A percentile compares a stretch with the other conserved stretches of the same genome.
phyloP scores from a whole-genome alignment of 2,797 vertebrate genomes.

The Enteromius mattozi region DNA sequence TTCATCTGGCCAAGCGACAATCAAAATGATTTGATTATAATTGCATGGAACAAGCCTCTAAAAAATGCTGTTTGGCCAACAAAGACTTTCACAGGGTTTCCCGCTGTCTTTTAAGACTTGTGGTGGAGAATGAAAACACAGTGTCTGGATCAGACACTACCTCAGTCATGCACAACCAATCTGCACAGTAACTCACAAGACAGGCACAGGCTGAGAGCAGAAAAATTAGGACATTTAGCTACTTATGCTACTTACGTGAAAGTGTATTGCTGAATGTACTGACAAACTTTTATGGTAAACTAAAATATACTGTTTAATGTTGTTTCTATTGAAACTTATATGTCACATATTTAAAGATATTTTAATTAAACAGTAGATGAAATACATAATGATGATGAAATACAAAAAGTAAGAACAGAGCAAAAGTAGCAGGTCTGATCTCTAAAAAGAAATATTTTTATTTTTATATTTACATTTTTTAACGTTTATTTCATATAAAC shows the following conservation, averaged over 20 bases:
- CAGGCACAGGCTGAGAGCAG: not conserved
- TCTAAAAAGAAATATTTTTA: not conserved
- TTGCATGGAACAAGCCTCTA: conserved; percentile 42
- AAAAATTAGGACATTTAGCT: not conserved
- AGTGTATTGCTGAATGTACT: not conserved
- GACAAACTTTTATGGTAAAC: not conserved
- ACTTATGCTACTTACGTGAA: not conserved
- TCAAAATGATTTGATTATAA: conserved; percentile 50
- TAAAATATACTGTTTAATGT: not conserved
- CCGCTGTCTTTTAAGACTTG: conserved; percentile 44
- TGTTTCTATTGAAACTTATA: not conserved
- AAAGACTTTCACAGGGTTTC: conserved; percentile 46
- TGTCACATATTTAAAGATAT: not conserved
- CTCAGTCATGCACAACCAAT: conserved; percentile 40
- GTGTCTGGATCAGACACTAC: conserved; percentile 41
- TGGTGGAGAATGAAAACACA: conserved; percentile 38
- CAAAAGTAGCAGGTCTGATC: not conserved
- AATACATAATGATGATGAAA: no score
- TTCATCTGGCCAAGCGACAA: not conserved
- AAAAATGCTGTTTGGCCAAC: conserved; percentile 52
- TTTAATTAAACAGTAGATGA: not conserved
- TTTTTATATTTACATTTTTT: no score
- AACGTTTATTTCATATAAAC: not conserved
- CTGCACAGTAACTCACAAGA: conserved; percentile 44
- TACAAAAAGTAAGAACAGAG: not conserved